Base-by-base conservation (phyloP, 2,888 invertebrate species). In the Pachliopta kotzebuea region DNA sequence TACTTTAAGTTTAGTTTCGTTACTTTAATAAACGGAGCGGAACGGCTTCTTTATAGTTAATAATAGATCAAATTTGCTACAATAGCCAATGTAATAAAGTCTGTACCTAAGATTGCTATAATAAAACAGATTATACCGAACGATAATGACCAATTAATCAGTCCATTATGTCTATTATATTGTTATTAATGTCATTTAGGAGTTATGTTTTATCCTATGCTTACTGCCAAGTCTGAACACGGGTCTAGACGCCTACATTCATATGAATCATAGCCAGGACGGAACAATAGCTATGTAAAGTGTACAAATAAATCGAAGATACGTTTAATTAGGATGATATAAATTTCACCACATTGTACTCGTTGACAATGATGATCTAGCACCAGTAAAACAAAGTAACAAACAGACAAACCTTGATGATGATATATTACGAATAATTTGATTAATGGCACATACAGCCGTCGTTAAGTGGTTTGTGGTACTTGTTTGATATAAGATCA, bases 211-310 rank as follows among this genome's bases (percentile, higher is more conserved):
- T 50, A 59, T 59, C 31, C 37, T 63, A 24, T 31, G 55, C 18
- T 11, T 55, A n/a, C 11, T 63, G 63, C 63, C 63, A 63, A 63
- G 63, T 59, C 55, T 50, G 29, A 18, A 45, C 54, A 53, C 54
- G 42, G 49, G 59, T 63, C 63, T 62, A 56, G 31, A 62, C 52
- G 20, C 63, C 58, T 54, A 63, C 63, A 53, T 63, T 4, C 9
- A 31, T 18, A 55, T 63, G 58, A 63, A 17, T 63, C 42, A 54
- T 26, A 58, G n/a, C 54, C 26, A 37, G 21, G 45, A 54, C 63
- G 54, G 45, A 63, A 63, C 17, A 58, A 26, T 37, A 21, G 21
- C 29, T 45, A 14, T 62, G 18, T 56, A 57, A 29, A 60, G n/a
- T 52, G 26, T 54, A 60, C 54, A 50, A 50, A 58, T 59, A 59